Evolutionary conservation across 2,888 invertebrate species (phyloP).

Genomic region (Andrena minutula): DNA sequence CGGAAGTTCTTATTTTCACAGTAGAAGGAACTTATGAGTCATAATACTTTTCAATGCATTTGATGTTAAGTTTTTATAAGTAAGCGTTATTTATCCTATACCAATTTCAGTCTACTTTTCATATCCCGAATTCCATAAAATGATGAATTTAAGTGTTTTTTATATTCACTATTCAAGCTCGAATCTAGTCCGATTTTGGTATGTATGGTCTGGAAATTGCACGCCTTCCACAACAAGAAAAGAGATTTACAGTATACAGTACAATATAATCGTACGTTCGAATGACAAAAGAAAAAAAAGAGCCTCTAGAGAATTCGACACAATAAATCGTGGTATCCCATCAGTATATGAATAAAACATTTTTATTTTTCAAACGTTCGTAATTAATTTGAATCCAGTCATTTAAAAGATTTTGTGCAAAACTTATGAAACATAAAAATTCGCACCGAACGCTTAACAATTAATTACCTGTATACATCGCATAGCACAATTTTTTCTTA

Average conservation of each 20-base stretch:
- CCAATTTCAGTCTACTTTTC: conserved; percentile 28
- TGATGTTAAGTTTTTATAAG: conserved; percentile 37
- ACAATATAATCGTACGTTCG: not conserved
- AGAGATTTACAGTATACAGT: not conserved
- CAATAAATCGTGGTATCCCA: conserved; percentile 18
- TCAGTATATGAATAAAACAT: conserved; percentile 21
- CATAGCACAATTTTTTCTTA: conserved; percentile 20
- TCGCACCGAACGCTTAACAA: conserved; percentile 16
- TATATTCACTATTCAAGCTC: conserved; percentile 16
- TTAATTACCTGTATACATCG: conserved; percentile 29
- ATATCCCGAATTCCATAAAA: conserved; percentile 10
- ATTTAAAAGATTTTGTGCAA: conserved; percentile 4
- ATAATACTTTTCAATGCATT: conserved; percentile 52
- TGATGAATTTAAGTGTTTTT: conserved; percentile 24
- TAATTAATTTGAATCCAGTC: conserved; percentile 32
- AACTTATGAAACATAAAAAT: conserved; percentile 37
- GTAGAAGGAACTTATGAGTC: conserved; percentile 29
- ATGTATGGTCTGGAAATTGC: not conserved
- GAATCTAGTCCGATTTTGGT: conserved; percentile 31
- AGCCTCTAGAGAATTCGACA: conserved; percentile 27
- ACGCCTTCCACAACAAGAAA: not conserved
- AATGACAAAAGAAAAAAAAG: conserved; percentile 17
- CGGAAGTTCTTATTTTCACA: conserved; percentile 44
- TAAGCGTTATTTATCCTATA: conserved; percentile 64
- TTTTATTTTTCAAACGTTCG: conserved; percentile 41